Base-by-base conservation (phyloP, 1,140 invertebrate genomes). In the Elysia chlorotica region DNA sequence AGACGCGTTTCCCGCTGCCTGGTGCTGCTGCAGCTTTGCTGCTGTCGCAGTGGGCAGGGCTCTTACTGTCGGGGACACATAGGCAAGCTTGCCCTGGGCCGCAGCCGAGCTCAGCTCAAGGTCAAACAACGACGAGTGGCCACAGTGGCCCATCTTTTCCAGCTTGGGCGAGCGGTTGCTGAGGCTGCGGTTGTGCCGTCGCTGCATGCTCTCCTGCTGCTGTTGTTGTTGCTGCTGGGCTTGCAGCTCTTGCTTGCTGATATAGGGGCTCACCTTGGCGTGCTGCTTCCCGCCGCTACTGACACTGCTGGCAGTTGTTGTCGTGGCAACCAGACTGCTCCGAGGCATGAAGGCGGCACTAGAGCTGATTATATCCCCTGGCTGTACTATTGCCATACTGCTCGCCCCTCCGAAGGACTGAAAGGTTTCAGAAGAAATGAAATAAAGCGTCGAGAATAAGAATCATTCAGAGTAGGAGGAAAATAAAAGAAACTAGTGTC, bases 41-140 rank as follows among this genome's bases (percentile, higher is more conserved):
- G 75, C 77, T 28, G 78, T 67, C 53, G 74, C 69, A 17, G 70
- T n/a, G 19, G 74, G 74, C 17, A 76, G n/a, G 61, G 71, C 65
- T 14, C 83, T 71, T 2, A 85, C 83, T 23, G 83, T 85, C 14
- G 83, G 83, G 0, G 83, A 84, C 25, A 85, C 82, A 69, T 82
- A 85, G 0, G 83, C 83, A 35, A 85, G 72, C 63, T 85, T 85
- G n/a, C 83, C 82, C 57, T 85, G 83, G 21, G 80, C 77, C n/a
- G 81, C 79, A 14, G 83, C 75, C 68, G 78, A 78, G n/a, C 71
- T 80, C 30, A 83, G 76, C 56, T 85, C 83, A 14, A 83, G 67
- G 19, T 76, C 81, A 37, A 80, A 71, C 0, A 77, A 78, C 28
- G 79, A 62, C n/a, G n/a, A n/a, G n/a, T n/a, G n/a, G n/a, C n/a